These are phyloP conservation scores for Ctenochaetus hawaiiensis DNA, from an alignment of 2,797 vertebrate genomes.

Conservation along the genomic window DNA sequence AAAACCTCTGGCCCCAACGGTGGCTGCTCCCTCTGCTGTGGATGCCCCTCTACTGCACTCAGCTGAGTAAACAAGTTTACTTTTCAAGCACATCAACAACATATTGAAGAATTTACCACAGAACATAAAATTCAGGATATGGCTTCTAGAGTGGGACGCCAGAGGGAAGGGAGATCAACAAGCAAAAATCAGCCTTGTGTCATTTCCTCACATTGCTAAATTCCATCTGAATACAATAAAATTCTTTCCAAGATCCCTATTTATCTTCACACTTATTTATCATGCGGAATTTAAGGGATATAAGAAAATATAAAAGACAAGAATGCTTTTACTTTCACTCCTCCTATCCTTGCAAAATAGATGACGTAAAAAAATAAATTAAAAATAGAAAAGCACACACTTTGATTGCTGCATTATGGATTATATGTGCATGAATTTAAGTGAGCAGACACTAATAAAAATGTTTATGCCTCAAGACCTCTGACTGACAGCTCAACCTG, in stretches of 20 bases:
- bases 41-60: slow-evolving; percentile 45
- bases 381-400: too few species aligned
- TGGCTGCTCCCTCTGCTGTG: slow-evolving; percentile 71
- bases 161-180: neutral
- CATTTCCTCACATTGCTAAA: neutral
- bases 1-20: slow-evolving; percentile 21
- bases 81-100: neutral
- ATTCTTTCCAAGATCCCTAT: neutral
- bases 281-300: neutral
- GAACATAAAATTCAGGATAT: neutral
- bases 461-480: too few species aligned
- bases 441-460: too few species aligned
- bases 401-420: too few species aligned
- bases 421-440: too few species aligned
- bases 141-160: too few species aligned
- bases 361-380: too few species aligned
- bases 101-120: neutral
- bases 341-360: too few species aligned
- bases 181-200: neutral
- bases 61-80: neutral
- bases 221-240: neutral
- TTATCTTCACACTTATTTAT: neutral
- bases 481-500: too few species aligned
- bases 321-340: too few species aligned
- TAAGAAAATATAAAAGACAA: neutral